These are phyloP conservation scores for Drosophila nikananu DNA, from an alignment of 1,140 invertebrate genomes.

Conservation along the genomic window DNA sequence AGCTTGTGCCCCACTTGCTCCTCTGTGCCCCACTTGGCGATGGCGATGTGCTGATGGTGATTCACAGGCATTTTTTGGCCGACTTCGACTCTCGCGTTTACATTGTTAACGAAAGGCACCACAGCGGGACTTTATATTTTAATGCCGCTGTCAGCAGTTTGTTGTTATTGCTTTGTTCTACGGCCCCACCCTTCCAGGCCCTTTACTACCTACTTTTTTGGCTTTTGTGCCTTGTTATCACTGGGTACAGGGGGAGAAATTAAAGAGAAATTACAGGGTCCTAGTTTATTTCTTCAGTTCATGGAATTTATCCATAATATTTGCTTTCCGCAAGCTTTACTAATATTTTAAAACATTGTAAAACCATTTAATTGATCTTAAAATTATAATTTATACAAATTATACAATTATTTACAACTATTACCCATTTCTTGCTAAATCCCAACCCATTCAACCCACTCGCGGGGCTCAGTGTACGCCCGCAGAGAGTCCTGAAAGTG, in stretches of 20 bases:
- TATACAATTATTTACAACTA: not conserved
- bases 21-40: constrained; percentile 16
- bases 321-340: not conserved
- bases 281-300: not conserved
- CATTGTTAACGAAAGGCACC: constrained; percentile 79
- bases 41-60: constrained; percentile 16
- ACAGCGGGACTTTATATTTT: constrained; percentile 79
- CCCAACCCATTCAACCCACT: no score
- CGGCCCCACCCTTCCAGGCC: constrained; percentile 17
- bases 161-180: constrained; percentile 78
- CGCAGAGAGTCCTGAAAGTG: constrained; percentile 7
- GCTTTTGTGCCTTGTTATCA: constrained; percentile 45
- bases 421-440: not conserved
- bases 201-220: not conserved
- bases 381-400: not conserved
- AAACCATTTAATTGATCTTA: no score
- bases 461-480: not conserved
- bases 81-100: constrained; percentile 75
- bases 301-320: not conserved
- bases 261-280: not conserved
- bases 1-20: constrained; percentile 31
- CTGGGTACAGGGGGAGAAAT: constrained; percentile 12
- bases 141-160: constrained; percentile 82
- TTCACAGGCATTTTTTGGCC: constrained; percentile 47
- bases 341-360: not conserved